Evolutionary conservation across 2,888 invertebrate species (phyloP).

Genomic region (Orgyia antiqua): DNA sequence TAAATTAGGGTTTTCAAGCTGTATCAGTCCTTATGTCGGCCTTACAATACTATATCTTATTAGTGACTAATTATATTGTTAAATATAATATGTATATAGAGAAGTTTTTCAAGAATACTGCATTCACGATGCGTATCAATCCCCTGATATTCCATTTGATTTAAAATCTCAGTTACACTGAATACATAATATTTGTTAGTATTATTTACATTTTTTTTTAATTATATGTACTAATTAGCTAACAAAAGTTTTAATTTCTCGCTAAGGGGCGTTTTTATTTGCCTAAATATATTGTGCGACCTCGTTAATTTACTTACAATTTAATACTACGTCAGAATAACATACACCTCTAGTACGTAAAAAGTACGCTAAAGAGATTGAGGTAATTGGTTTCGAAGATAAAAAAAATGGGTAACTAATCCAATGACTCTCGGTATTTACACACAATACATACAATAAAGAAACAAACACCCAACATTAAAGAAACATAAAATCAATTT

Average conservation of each 20-base stretch:
- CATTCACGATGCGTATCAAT: slow-evolving; percentile 45
- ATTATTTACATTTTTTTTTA: slow-evolving; percentile 70
- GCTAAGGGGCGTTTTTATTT: slow-evolving; percentile 40
- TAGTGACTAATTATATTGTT: slow-evolving; percentile 50
- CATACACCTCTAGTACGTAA: slow-evolving; percentile 56
- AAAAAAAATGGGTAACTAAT: slow-evolving; percentile 72
- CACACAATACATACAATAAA: slow-evolving; percentile 40
- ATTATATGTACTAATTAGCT: slow-evolving; percentile 47
- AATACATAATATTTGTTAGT: slow-evolving; percentile 33
- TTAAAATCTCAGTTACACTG: slow-evolving; percentile 39
- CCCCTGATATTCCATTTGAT: slow-evolving; percentile 30
- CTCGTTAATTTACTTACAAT: slow-evolving; percentile 54
- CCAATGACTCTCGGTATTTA: slow-evolving; percentile 72
- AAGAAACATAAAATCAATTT: slow-evolving; percentile 13
- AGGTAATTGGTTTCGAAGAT: slow-evolving; percentile 76
- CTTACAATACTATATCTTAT: slow-evolving; percentile 31
- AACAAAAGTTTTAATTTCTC: slow-evolving; percentile 45
- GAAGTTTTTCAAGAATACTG: slow-evolving; percentile 47
- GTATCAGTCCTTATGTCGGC: slow-evolving; percentile 38
- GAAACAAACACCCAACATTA: slow-evolving; percentile 27
- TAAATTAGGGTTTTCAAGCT: too few relatives aligned
- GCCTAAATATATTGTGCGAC: slow-evolving; percentile 46
- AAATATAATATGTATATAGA: slow-evolving; percentile 34
- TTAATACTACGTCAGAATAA: slow-evolving; percentile 63
- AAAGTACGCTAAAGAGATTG: slow-evolving; percentile 72